A percentile compares a stretch with the other conserved stretches of the same genome.
These are phyloP conservation scores for Acleris literana DNA, from an alignment of 2,888 invertebrate genomes.

Conservation along the genomic window DNA sequence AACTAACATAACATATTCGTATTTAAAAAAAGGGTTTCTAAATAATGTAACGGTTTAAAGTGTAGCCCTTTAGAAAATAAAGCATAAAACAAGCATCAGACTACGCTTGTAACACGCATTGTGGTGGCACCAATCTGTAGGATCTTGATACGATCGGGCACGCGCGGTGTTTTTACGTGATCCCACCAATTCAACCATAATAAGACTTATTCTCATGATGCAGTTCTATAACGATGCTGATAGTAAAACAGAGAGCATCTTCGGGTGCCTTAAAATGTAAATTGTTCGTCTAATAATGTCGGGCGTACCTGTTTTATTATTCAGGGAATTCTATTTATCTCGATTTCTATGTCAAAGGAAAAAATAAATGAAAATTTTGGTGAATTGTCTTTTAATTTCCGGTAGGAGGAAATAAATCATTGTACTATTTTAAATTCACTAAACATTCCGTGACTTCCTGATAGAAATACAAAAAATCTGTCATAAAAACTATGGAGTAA, in stretches of 20 bases:
- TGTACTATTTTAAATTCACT: too few species aligned
- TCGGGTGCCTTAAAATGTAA: conserved; percentile 9
- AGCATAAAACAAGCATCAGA: conserved; percentile 5
- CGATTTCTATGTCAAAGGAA: too few species aligned
- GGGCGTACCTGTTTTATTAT: too few species aligned
- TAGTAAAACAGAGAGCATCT: conserved; percentile 30
- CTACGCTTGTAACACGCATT: conserved; percentile 16
- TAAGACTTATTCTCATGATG: conserved; percentile 77
- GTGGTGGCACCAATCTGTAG: conserved; percentile 50
- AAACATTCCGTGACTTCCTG: too few species aligned
- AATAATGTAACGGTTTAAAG: background rate
- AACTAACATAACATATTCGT: too few species aligned
- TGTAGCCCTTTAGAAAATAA: background rate
- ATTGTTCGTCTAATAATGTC: conserved; percentile 3
- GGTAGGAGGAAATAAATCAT: too few species aligned
- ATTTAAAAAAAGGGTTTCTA: background rate
- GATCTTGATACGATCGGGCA: conserved; percentile 63
- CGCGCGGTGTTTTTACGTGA: conserved; percentile 70
- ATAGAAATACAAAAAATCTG: too few species aligned
- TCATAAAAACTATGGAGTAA: too few species aligned
- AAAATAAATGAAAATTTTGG: too few species aligned
- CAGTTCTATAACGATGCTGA: conserved; percentile 13
- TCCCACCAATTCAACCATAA: conserved; percentile 67
- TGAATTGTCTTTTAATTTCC: too few species aligned
- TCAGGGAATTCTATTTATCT: too few species aligned